Conservation (phyloP, 2,888 invertebrate species). For the Oscheius sp. region DNA sequence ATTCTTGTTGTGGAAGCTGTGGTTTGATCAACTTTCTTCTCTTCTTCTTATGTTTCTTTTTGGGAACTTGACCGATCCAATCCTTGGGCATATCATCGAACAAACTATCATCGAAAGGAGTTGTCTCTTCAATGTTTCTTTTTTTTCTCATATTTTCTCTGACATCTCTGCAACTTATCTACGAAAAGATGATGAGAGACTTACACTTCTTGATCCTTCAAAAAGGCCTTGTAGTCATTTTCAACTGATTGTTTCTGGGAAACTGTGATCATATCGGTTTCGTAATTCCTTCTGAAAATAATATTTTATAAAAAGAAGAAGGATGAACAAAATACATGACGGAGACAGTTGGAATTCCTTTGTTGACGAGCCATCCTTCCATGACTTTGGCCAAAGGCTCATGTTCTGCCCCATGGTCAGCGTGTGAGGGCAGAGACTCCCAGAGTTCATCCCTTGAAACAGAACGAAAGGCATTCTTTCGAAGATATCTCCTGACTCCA, state of each 20-base stretch:
- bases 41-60: conserved; percentile 33
- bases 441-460: conserved; percentile 60
- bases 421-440: conserved; percentile 59
- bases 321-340: conserved; percentile 36
- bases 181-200: neutral
- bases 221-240: conserved; percentile 24
- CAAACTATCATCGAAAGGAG: conserved; percentile 46
- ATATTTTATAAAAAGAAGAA: neutral
- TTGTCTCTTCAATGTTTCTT: conserved; percentile 16
- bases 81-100: conserved; percentile 41
- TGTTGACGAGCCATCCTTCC: conserved; percentile 66
- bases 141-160: too few relatives aligned
- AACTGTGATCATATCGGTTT: conserved; percentile 53
- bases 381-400: conserved; percentile 56
- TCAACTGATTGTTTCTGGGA: conserved; percentile 30
- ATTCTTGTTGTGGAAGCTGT: neutral
- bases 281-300: conserved; percentile 59
- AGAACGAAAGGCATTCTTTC: conserved; percentile 59
- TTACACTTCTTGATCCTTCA: conserved; percentile 1
- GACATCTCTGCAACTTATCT: too few relatives aligned
- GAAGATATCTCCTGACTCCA: conserved; percentile 57
- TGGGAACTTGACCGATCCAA: conserved; percentile 12
- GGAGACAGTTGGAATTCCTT: conserved; percentile 66
- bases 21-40: conserved; percentile 20
- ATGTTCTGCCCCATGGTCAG: conserved; percentile 66